Evolutionary conservation across 53 echinoderm and acorn worm genomes (phyloP), one percentile per base, ranked within the genome.

Genomic region (Luidia sarsii): DNA sequence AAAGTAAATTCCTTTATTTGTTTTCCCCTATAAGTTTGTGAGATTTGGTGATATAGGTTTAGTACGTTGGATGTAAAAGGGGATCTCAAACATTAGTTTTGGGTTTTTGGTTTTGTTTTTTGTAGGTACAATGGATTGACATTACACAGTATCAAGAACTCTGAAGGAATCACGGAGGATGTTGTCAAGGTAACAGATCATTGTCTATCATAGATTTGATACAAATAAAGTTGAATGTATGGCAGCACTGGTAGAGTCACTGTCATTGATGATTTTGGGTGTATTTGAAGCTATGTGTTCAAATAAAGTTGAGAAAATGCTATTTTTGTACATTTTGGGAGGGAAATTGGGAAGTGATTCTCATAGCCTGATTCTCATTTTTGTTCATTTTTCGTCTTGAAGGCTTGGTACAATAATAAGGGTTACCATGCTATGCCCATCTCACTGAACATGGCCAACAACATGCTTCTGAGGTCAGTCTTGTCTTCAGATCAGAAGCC

Each of bases 381-480:
- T 53, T 53, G 25, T 34, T 48, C 65, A 65, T 9, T 36, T 71
- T 38, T 54, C 23, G 7, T 3, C 21, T 48, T 71, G 25, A 35
- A 94, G 91, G 95, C 91, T 25, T 94, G 95, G 95, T 94, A 74
- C 79, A 91, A 89, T 66, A 94, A 89, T 57, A 77, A 85, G n/a
- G 95, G 83, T 3, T 83, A 57, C 80, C 95, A 94, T 21, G 88
- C 95, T 11, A 82, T 94, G 82, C 95, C 95, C 18, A 94, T 87
- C 1, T 86, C 64, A 73, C 64, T 94, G 54, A 94, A 94, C 62
- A 87, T 81, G 0, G 72, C 80, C 65, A 94, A 91, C 82, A 94
- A 94, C 80, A 46, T 89, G 39, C 86, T 94, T 20, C 73, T 94
- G 7, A 45, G 95, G 45, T 80, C 91, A 5, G 79, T 75, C 20